Conservation (phyloP, 2,797 vertebrate species). For the Liasis olivaceus region DNA sequence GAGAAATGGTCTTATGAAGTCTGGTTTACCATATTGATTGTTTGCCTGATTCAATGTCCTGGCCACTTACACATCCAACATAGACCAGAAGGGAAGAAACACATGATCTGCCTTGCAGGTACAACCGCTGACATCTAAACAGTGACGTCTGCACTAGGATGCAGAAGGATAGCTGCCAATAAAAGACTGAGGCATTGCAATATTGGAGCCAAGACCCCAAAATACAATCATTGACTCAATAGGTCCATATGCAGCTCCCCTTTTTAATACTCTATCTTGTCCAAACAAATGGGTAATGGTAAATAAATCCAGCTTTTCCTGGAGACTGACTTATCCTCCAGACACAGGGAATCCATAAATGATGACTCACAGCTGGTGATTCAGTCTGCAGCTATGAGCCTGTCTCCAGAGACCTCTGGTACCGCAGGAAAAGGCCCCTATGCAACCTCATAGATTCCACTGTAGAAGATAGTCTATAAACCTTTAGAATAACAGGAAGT, state of each 20-base stretch:
- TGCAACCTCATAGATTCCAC: constrained; percentile 41
- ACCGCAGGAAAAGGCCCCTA: constrained; percentile 30
- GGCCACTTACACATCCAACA: neutral
- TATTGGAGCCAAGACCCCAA: neutral
- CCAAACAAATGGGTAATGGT: neutral
- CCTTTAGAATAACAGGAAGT: constrained; percentile 15
- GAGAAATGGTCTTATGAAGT: neutral
- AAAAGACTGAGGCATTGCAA: neutral
- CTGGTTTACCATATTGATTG: neutral
- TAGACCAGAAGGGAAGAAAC: neutral
- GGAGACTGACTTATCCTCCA: neutral
- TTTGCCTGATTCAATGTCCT: neutral
- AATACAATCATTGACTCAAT: neutral
- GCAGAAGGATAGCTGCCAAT: neutral
- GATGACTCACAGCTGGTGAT: neutral
- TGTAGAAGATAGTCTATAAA: neutral
- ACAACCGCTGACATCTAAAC: neutral
- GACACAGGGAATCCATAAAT: neutral
- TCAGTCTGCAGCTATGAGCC: neutral
- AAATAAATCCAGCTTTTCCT: constrained; percentile 2
- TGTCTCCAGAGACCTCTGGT: constrained; percentile 28
- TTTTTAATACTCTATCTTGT: constrained; percentile 4
- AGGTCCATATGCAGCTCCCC: neutral
- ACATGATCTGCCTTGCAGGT: neutral
- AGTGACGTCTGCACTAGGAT: neutral